Conservation (phyloP, 2,797 vertebrate species). For the Smutsia gigantea region DNA sequence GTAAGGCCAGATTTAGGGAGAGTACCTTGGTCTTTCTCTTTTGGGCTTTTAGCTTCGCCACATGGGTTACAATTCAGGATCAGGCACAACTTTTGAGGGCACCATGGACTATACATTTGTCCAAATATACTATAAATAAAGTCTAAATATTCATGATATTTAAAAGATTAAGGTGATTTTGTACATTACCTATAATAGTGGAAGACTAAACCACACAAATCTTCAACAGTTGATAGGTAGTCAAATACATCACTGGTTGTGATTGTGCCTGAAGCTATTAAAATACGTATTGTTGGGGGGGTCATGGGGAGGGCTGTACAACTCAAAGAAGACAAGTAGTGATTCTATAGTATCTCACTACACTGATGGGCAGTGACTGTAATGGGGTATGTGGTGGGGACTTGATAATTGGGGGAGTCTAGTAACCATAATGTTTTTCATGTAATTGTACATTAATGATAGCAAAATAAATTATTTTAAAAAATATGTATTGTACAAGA, state of each 20-base stretch:
- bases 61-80: background rate
- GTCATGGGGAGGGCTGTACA: too few species aligned
- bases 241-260: background rate
- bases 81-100: background rate
- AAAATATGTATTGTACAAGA: background rate
- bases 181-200: background rate
- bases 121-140: constrained; percentile 24
- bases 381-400: too few species aligned
- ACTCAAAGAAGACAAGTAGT: too few species aligned
- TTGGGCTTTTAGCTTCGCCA: background rate
- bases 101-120: background rate
- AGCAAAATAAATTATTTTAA: background rate
- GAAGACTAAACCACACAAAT: background rate
- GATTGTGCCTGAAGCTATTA: background rate
- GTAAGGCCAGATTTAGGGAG: background rate
- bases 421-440: too few species aligned
- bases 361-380: too few species aligned
- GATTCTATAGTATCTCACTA: too few species aligned
- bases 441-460: too few species aligned
- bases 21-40: background rate
- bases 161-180: background rate
- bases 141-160: background rate
- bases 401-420: too few species aligned
- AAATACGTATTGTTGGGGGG: background rate
- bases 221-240: background rate